Evolutionary conservation across 1,140 invertebrate species (phyloP).

Genomic region (Lepidurus packardi): DNA sequence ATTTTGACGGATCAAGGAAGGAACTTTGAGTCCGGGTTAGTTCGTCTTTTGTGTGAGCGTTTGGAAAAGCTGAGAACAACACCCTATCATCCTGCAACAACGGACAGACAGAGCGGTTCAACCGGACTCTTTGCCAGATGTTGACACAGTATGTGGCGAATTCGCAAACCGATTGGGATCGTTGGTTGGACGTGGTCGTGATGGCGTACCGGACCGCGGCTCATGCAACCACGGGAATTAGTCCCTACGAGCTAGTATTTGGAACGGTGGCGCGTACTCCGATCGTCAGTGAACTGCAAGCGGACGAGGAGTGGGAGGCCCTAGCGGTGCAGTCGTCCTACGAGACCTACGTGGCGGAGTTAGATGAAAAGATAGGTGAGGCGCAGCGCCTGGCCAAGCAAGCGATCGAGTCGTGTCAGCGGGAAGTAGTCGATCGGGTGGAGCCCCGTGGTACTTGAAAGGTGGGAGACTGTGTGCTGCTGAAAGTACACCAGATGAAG

Average conservation of each 20-base stretch:
- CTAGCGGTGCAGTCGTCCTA: too few relatives aligned
- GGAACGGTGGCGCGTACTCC: background rate
- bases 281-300: too few relatives aligned
- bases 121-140: slow-evolving; percentile 38
- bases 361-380: too few relatives aligned
- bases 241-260: background rate
- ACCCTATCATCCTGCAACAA: slow-evolving; percentile 34
- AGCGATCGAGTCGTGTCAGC: too few relatives aligned
- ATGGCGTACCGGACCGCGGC: background rate
- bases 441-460: too few relatives aligned
- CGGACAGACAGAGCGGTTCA: slow-evolving; percentile 39
- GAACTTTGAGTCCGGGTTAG: slow-evolving; percentile 32
- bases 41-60: slow-evolving; percentile 33
- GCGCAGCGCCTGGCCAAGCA: too few relatives aligned
- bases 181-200: background rate
- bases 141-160: slow-evolving; percentile 28
- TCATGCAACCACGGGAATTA: background rate
- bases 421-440: too few relatives aligned
- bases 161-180: background rate
- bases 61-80: slow-evolving; percentile 37
- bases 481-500: too few relatives aligned
- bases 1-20: slow-evolving; percentile 39
- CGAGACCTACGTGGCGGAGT: too few relatives aligned
- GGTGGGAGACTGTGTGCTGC: too few relatives aligned
- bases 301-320: too few relatives aligned